Conservation (phyloP, 1,140 invertebrate species). For the Cecropterus lyciades region DNA sequence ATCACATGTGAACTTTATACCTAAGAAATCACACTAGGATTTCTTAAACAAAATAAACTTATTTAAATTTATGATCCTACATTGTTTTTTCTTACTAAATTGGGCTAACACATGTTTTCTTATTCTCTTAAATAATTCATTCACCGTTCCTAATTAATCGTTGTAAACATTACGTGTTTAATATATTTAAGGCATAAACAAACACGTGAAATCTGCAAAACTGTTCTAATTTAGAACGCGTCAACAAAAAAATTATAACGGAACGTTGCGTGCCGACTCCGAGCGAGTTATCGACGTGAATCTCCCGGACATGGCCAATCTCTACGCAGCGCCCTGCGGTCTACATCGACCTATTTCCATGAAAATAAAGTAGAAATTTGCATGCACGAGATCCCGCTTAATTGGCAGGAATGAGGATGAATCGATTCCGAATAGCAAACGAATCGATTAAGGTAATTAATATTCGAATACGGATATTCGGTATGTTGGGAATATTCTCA, state of each 20-base stretch:
- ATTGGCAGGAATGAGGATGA: conserved; percentile 38
- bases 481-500: conserved; percentile 22
- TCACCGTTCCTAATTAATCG: too few species aligned
- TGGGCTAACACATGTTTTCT: too few species aligned
- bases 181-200: conserved; percentile 11
- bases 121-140: too few species aligned
- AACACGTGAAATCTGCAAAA: conserved; percentile 51
- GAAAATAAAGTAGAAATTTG: conserved; percentile 37
- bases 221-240: conserved; percentile 42
- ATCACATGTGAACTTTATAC: too few species aligned
- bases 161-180: too few species aligned
- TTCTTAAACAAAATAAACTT: too few species aligned
- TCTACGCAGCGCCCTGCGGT: conserved; percentile 20
- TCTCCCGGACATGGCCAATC: conserved; percentile 61
- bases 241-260: conserved; percentile 65
- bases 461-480: conserved; percentile 44
- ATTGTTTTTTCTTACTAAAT: too few species aligned
- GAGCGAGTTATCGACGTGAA: conserved; percentile 73
- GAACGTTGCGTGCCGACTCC: conserved; percentile 55
- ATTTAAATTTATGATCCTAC: too few species aligned
- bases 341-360: conserved; percentile 6
- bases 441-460: conserved; percentile 50
- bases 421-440: conserved; percentile 45
- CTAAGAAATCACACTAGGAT: too few species aligned
- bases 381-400: conserved; percentile 9